phyloP scores from a whole-genome alignment of 1,140 invertebrate genomes.

The Halictus rubicundus region DNA sequence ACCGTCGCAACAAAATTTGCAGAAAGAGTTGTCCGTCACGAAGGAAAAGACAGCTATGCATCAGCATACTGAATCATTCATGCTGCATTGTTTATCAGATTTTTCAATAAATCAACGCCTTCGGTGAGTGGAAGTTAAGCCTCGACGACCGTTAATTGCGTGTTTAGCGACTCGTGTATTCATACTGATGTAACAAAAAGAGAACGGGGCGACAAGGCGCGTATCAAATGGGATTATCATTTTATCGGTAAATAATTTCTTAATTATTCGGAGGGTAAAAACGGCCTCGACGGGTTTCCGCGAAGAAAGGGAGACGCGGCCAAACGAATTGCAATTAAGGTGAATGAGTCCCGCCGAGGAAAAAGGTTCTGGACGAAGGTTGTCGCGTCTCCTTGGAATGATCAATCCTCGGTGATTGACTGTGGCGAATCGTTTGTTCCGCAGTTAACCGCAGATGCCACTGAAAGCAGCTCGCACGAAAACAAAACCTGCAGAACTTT shows the following conservation, averaged over 20 bases:
- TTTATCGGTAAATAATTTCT: not conserved
- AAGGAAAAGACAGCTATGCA: too few relatives aligned
- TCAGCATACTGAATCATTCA: not conserved
- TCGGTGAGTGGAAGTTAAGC: not conserved
- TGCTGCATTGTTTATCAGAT: not conserved
- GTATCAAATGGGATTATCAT: not conserved
- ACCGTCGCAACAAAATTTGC: too few relatives aligned
- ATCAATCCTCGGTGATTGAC: constrained; percentile 40
- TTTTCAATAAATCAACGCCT: not conserved
- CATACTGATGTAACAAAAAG: not conserved
- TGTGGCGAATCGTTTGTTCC: constrained; percentile 22
- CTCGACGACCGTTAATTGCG: not conserved
- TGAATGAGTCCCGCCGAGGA: constrained; percentile 15
- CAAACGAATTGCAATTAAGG: constrained; percentile 31
- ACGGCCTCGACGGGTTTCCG: constrained; percentile 33
- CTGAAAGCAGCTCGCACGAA: not conserved
- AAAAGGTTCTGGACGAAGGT: constrained; percentile 43
- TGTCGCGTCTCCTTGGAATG: constrained; percentile 39
- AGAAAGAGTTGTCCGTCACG: too few relatives aligned
- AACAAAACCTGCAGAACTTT: not conserved
- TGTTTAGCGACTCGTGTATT: not conserved
- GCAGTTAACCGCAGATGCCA: not conserved
- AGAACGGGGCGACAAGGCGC: not conserved
- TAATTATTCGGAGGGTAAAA: not conserved
- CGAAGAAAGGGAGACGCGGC: constrained; percentile 10